Evolutionary conservation across 2,113 vertebrate genomes (phyloP).

Genomic region (Malaclemys terrapin): DNA sequence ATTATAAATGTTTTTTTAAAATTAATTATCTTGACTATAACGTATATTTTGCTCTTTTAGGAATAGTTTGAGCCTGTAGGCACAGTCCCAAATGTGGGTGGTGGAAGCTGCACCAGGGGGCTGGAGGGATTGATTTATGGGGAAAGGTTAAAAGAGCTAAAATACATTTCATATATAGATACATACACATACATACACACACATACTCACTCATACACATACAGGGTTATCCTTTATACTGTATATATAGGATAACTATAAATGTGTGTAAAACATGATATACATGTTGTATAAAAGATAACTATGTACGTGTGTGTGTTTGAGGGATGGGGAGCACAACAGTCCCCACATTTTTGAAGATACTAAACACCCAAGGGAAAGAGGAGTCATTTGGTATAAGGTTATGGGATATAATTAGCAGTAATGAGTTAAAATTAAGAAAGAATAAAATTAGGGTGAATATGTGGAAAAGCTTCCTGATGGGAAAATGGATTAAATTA

Average conservation of each 20-base stretch:
- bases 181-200: no score
- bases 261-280: background rate
- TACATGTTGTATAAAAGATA: background rate
- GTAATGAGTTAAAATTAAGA: background rate
- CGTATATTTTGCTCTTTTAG: background rate
- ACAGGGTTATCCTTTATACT: background rate
- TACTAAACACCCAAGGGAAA: background rate
- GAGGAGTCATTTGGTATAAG: background rate
- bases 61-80: background rate
- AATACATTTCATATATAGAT: background rate
- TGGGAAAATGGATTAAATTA: background rate
- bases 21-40: background rate
- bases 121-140: background rate
- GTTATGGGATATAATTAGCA: background rate
- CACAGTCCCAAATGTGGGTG: background rate
- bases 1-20: constrained; percentile 21
- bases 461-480: constrained; percentile 4
- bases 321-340: background rate
- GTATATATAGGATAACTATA: background rate
- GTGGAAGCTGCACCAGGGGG: background rate
- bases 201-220: no score
- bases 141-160: background rate
- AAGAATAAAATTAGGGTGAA: background rate
- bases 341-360: constrained; percentile 32
- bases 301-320: rapidly evolving